Base-by-base conservation (phyloP, 53 echinoderm and acorn worm species). In the Arbacia lixula region DNA sequence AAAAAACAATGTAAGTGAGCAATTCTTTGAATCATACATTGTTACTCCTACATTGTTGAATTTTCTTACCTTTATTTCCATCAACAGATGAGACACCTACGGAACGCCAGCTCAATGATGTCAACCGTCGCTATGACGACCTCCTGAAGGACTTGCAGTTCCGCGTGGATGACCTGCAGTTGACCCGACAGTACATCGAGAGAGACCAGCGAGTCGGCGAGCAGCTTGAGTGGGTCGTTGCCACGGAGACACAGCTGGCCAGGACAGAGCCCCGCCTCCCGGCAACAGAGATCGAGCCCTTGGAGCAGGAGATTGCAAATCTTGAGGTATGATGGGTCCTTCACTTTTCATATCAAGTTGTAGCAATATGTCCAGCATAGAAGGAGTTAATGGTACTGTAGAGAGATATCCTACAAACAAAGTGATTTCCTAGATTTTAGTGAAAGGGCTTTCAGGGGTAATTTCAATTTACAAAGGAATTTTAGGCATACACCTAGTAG, bases 141-240 rank as follows among this genome's bases (percentile, higher is more conserved):
- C 91, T 96, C 56, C 66, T 87, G 62, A 61, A 84, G 34, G 51
- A 89, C 60, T 68, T 92, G 39, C 62, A 92, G 79, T 61, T 68
- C 75, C 87, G 92, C 25, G 42, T 90, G 22, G 92, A 95, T 20
- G 95, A 95, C 68, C 88, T 95, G 37, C 88, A 88, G 37, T 88
- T 95, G 65, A 92, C 87, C 51, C 86, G 92, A 72, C 95, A 99
- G 86, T 92, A 90, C 90, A 92, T 99, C 16, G 92, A 90, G 50
- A 87, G 90, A 21, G 91, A 95, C 51, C 61, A 61, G 3, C 88
- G 60, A 53, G 92, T 99, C 29, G 90, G 84, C 2, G 89, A 91
- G 39, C 84, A 93, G 35, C 36, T 91, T 55, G 85, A 66, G 68
- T 96, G 96, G 96, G 96, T 85, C 37, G 89, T 82, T 25, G 81